Conservation (phyloP, 1,140 invertebrate species). For the Proales similis region DNA sequence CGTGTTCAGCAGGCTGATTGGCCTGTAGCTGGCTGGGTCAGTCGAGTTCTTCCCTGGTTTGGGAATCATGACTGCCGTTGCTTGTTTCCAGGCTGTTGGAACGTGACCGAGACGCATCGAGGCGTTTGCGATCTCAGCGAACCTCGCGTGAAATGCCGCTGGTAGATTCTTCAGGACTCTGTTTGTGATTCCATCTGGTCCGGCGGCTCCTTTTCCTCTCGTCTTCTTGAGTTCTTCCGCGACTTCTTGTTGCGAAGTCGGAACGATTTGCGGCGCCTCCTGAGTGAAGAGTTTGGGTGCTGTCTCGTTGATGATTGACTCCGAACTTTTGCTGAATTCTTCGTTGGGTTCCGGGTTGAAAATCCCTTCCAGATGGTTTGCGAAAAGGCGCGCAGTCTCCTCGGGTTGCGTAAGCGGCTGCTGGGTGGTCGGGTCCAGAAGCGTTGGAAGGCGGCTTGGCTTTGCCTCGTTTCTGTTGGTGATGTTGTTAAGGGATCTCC, state of each 20-base stretch:
- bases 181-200: constrained; percentile 21
- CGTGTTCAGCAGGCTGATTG: constrained; percentile 37
- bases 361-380: no score
- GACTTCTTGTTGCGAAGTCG: neutral
- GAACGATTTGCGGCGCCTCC: neutral
- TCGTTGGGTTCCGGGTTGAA: no score
- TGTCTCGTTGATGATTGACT: no score
- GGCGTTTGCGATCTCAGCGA: neutral
- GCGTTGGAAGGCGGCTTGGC: no score
- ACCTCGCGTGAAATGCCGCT: neutral
- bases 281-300: no score
- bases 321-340: no score
- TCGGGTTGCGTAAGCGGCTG: no score
- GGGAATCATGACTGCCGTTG: constrained; percentile 36
- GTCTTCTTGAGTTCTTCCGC: constrained; percentile 25
- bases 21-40: constrained; percentile 36
- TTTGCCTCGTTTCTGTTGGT: no score
- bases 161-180: constrained; percentile 32
- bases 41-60: constrained; percentile 38
- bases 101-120: constrained; percentile 21
- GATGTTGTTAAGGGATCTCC: no score
- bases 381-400: no score
- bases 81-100: constrained; percentile 38
- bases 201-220: constrained; percentile 2
- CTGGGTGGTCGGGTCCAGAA: no score